Base-by-base conservation (phyloP, 2,113 vertebrate genomes). In the Carassius carassius region DNA sequence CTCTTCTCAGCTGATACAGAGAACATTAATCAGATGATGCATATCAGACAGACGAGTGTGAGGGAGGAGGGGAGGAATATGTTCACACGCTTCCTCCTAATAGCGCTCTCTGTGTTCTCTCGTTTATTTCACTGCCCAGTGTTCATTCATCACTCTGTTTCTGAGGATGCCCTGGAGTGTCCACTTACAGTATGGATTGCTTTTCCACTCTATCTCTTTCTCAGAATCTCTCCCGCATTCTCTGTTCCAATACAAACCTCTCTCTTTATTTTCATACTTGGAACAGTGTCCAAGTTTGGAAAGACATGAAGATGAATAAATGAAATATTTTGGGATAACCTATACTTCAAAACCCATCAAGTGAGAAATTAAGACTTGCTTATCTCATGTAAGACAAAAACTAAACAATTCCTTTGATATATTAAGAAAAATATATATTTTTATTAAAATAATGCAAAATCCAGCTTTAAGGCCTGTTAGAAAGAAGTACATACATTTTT, bases 11-110 rank as follows among this genome's bases (percentile, higher is more conserved):
- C 93, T 96, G 96, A 96, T 96, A 96, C 95, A 96, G 95, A 95
- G 96, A 94, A 93, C 94, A 95, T 96, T 97, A 97, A 97, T 97
- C 96, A 96, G 96, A 95, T 96, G 96, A 97, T 96, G 95, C 95
- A 96, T 97, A 97, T 97, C 95, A 92, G 95, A 92, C 93, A 77
- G 86, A 84, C 19, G 69, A 81, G 85, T 80, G 67, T 29, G 41
- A 54, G 58, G 82, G 94, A 91, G 84, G 94, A 85, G 77, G 86
- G 78, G 84, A 62, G 94, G 94, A 95, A 95, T 97, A 95, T 96
- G 96, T 96, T 96, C 96, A 94, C 95, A 94, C 94, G 93, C 94
- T 95, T 95, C 94, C 93, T 93, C 95, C 95, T 96, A 97, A 97
- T 96, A 95, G 95, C 94, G 94, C 95, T 95, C 96, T 96, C 95